These are phyloP conservation scores for Leptocoma aspasia DNA, from an alignment of 2,113 vertebrate genomes.

Conservation along the genomic window DNA sequence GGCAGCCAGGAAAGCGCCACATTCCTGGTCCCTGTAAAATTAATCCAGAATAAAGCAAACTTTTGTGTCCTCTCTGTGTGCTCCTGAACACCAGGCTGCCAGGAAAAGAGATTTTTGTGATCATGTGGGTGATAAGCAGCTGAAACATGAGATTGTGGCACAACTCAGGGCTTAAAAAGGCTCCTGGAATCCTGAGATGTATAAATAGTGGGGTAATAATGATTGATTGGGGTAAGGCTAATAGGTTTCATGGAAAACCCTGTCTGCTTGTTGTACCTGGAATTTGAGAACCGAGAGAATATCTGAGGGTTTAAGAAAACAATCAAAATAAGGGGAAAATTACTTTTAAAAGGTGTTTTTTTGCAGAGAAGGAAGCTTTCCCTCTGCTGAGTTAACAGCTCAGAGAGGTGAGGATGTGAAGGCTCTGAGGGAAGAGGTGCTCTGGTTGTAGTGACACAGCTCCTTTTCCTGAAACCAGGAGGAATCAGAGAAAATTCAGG, in stretches of 20 bases:
- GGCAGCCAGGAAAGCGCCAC: neutral
- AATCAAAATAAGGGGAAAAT: neutral
- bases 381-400: neutral
- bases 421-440: neutral
- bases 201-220: neutral
- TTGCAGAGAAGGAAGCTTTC: neutral
- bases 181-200: neutral
- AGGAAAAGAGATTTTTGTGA: neutral
- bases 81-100: neutral
- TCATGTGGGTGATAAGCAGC: slow-evolving; percentile 1
- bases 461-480: neutral
- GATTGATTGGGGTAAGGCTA: neutral
- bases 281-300: neutral
- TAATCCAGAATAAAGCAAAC: neutral
- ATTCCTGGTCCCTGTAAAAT: neutral
- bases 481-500: neutral
- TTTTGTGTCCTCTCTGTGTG: neutral
- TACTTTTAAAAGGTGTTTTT: neutral
- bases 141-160: neutral
- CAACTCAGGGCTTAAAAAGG: rapidly evolving
- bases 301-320: neutral
- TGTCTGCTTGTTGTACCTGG: rapidly evolving
- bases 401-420: neutral
- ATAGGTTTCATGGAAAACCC: neutral
- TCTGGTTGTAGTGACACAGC: neutral